Conservation (phyloP, 92 coral and sea anemone species). For the Porites evermanni region DNA sequence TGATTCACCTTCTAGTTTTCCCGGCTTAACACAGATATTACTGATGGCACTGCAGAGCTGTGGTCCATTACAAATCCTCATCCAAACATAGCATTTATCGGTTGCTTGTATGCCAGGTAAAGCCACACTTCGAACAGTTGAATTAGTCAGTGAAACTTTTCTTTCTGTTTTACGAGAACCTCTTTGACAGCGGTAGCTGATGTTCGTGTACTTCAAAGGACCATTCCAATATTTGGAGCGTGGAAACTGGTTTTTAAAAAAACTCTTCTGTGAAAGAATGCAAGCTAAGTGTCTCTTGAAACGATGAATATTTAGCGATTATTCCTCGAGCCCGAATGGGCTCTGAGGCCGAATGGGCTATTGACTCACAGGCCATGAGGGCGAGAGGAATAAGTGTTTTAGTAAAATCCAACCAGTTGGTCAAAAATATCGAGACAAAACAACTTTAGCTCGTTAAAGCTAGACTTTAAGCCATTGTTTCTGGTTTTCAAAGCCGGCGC, state of each 20-base stretch:
- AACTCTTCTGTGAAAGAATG: background rate
- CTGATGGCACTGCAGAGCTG: slow-evolving; percentile 25
- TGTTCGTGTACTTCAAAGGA: background rate
- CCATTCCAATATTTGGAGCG: slow-evolving; percentile 6
- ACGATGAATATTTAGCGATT: too few species aligned
- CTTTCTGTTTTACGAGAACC: background rate
- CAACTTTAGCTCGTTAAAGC: too few species aligned
- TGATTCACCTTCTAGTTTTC: background rate
- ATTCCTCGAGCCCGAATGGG: too few species aligned
- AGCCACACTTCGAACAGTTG: background rate
- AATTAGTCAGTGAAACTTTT: background rate
- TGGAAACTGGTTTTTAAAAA: background rate
- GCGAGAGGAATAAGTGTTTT: too few species aligned
- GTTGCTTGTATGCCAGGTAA: background rate
- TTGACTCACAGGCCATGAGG: too few species aligned
- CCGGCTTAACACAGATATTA: background rate
- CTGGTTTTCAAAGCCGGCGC: too few species aligned
- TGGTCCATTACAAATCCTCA: slow-evolving; percentile 31
- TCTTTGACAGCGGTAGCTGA: background rate
- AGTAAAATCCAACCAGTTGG: too few species aligned
- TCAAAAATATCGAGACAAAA: too few species aligned
- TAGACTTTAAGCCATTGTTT: too few species aligned
- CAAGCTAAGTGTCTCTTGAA: background rate
- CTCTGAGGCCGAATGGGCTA: too few species aligned
- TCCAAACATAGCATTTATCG: slow-evolving; percentile 17